phyloP scores from a whole-genome alignment of 2,113 vertebrate species.

The Vireo altiloquus region DNA sequence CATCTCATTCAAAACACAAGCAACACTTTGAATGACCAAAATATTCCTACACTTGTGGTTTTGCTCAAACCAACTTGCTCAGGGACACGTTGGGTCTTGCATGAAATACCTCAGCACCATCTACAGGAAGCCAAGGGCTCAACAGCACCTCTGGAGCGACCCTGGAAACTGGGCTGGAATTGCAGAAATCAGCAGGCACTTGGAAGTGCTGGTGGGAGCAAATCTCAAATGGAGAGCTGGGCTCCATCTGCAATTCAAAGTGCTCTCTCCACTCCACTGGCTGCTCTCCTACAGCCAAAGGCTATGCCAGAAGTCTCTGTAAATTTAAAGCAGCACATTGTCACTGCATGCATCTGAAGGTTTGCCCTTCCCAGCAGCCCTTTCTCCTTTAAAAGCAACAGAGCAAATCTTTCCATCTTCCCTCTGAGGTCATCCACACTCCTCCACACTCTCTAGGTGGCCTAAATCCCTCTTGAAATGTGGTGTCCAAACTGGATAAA shows the following conservation, averaged over 20 bases:
- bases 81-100: neutral
- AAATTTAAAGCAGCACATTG: neutral
- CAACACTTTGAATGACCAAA: neutral
- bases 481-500: neutral
- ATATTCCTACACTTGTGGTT: neutral
- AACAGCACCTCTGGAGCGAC: neutral
- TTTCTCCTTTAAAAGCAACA: neutral
- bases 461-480: neutral
- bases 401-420: neutral
- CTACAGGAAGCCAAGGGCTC: constrained; percentile 42
- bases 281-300: neutral
- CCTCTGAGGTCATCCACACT: constrained; percentile 22
- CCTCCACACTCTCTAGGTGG: neutral
- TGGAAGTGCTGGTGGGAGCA: neutral
- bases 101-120: constrained; percentile 60
- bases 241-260: constrained; percentile 27
- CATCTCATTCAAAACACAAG: neutral
- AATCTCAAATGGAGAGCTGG: neutral
- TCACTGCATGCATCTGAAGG: neutral
- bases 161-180: neutral
- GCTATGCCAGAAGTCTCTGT: neutral
- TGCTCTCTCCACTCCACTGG: neutral
- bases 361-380: neutral
- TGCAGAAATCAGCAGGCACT: neutral
- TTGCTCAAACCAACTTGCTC: neutral